These are phyloP conservation scores for Nilaparvata lugens DNA, from an alignment of 1,140 invertebrate genomes.

Conservation along the genomic window DNA sequence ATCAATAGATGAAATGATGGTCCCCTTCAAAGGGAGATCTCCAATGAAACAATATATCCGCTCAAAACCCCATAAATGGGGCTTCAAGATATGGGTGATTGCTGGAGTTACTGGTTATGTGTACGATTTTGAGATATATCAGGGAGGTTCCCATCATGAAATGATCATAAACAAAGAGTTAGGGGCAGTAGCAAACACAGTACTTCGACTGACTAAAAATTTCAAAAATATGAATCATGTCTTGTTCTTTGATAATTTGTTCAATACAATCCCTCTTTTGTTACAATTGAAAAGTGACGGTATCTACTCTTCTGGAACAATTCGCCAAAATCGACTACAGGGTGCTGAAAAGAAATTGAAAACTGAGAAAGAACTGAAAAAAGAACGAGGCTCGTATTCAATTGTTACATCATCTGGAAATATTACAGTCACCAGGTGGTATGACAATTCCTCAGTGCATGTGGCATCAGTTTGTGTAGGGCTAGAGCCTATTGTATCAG, in stretches of 20 bases:
- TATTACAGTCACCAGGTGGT: constrained; percentile 21
- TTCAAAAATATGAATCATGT: constrained; percentile 18
- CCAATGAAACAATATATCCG: constrained; percentile 26
- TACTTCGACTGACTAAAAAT: constrained; percentile 11
- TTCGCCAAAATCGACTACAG: too few species aligned
- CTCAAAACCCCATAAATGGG: constrained; percentile 31
- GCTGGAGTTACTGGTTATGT: constrained; percentile 16
- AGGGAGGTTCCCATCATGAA: constrained; percentile 12
- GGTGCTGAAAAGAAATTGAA: too few species aligned
- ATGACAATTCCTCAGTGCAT: constrained; percentile 21
- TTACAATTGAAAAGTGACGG: too few species aligned
- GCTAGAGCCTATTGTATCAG: constrained; percentile 12
- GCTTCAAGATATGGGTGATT: constrained; percentile 24
- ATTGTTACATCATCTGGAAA: constrained; percentile 17
- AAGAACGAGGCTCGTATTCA: constrained; percentile 10
- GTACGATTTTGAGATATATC: constrained; percentile 26
- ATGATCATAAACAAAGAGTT: background rate
- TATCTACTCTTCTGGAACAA: too few species aligned
- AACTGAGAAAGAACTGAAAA: too few species aligned
- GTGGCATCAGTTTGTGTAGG: constrained; percentile 1
- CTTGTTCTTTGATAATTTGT: constrained; percentile 22
- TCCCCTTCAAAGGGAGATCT: constrained; percentile 22
- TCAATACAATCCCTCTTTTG: constrained; percentile 6
- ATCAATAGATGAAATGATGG: constrained; percentile 22
- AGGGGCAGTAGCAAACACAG: constrained; percentile 16